Evolutionary conservation across 30 jellyfish, hydroid and myxozoan genomes (phyloP), one percentile per base, ranked within the genome.

Genomic region (Catostylus mosaicus): DNA sequence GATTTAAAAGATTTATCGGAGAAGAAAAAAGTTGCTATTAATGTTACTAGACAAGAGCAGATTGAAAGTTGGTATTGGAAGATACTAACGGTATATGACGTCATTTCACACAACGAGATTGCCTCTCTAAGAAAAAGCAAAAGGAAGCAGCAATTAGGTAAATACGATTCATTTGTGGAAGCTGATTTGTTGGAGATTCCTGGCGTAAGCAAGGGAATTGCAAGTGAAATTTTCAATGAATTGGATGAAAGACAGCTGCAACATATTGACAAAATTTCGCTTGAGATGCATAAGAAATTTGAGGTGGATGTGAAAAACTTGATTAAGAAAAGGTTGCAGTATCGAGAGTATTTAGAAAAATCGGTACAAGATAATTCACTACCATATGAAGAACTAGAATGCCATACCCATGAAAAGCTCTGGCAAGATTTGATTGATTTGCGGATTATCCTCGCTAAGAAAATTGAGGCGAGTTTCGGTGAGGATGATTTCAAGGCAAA

Each of bases 351-450:
- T n/a, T n/a, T n/a, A n/a, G n/a, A n/a, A n/a, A n/a, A n/a, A n/a
- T n/a, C n/a, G 8, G 5, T 26, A 24, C 36, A 32, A 51, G 75
- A 32, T 47, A 76, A 76, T 14, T 27, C 22, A 16, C 18, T 75
- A 32, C 75, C 75, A 46, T 75, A n/a, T 20, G 76, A 75, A 30
- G 54, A 46, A 24, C 83, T 71, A 38, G 67, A 29, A 37, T 71
- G 30, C 1, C n/a, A 71, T 7, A 35, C 83, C 43, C 83, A 71
- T 29, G 67, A 71, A 45, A 37, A n/a, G 30, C 23, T 71, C 30
- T 71, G 83, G 83, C 67, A 46, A 16, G 83, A 71, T 37, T 18
- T 71, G 67, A 37, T 35, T 14, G 83, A 71, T 71, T 71, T 71
- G 34, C 24, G 46, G 19, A 47, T 71, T 19, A 35, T 71, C 36